These are phyloP conservation scores for Acanthosepion lycidas DNA, from an alignment of 2,888 invertebrate species.

Conservation along the genomic window DNA sequence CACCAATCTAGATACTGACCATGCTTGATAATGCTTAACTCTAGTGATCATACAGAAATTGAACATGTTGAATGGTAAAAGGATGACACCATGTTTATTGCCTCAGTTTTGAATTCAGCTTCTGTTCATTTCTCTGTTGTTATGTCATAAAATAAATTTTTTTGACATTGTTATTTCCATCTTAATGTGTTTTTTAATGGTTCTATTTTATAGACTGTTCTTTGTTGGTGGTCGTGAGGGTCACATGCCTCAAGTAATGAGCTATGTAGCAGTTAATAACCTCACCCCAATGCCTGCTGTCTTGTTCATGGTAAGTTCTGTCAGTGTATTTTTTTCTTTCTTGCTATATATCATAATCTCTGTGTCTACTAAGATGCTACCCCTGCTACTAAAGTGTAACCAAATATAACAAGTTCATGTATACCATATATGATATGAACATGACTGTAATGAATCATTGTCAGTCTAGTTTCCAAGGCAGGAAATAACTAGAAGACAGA, in stretches of 20 bases:
- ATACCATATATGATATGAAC: neutral
- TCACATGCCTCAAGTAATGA: constrained; percentile 96
- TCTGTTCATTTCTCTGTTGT: too few relatives aligned
- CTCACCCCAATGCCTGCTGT: constrained; percentile 97
- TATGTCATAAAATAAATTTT: too few relatives aligned
- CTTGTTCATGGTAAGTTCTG: constrained; percentile 84
- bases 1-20: too few relatives aligned
- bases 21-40: too few relatives aligned
- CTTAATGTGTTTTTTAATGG: neutral
- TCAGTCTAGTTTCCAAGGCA: neutral
- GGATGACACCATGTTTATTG: too few relatives aligned
- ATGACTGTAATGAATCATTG: neutral
- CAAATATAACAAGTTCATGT: neutral
- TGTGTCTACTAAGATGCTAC: too few relatives aligned
- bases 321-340: neutral
- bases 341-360: too few relatives aligned
- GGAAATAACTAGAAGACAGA: neutral
- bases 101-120: too few relatives aligned
- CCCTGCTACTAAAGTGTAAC: too few relatives aligned
- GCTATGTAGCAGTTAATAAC: constrained; percentile 91
- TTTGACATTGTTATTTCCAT: too few relatives aligned
- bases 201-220: constrained; percentile 62
- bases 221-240: constrained; percentile 94
- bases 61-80: too few relatives aligned
- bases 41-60: too few relatives aligned